Evolutionary conservation across 2,113 vertebrate species (phyloP).

Genomic region (Mungos mungo): DNA sequence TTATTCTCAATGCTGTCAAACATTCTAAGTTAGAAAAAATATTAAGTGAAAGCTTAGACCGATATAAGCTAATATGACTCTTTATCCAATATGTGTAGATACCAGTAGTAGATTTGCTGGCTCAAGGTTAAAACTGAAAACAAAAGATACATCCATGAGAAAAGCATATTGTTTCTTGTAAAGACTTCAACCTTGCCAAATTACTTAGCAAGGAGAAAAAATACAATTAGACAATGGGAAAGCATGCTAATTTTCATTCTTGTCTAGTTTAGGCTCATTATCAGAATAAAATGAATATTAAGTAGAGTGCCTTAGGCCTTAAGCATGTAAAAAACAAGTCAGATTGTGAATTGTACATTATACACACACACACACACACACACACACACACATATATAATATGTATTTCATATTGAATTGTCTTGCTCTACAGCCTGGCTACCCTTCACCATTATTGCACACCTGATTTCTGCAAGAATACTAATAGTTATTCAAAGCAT

Average conservation of each 20-base stretch:
- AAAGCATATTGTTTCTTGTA: neutral
- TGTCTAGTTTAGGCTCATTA: neutral
- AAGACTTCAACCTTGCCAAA: neutral
- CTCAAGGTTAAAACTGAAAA: neutral
- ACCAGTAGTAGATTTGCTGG: neutral
- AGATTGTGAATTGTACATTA: neutral
- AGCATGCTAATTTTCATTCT: neutral
- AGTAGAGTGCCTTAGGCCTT: neutral
- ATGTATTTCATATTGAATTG: neutral
- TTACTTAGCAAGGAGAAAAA: neutral
- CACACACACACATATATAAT: no score
- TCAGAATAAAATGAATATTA: constrained; percentile 6
- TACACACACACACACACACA: no score
- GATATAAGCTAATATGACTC: neutral
- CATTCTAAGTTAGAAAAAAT: constrained; percentile 3
- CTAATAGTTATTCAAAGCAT: neutral
- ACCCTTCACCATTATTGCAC: neutral
- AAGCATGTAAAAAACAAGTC: neutral
- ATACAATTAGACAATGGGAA: neutral
- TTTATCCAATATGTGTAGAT: neutral
- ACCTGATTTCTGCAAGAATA: neutral
- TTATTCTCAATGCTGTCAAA: neutral
- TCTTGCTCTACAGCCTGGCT: neutral
- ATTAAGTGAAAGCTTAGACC: neutral
- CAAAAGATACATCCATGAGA: neutral